Base-by-base conservation (phyloP, 2,113 vertebrate species). In the Corythornis vintsioides region DNA sequence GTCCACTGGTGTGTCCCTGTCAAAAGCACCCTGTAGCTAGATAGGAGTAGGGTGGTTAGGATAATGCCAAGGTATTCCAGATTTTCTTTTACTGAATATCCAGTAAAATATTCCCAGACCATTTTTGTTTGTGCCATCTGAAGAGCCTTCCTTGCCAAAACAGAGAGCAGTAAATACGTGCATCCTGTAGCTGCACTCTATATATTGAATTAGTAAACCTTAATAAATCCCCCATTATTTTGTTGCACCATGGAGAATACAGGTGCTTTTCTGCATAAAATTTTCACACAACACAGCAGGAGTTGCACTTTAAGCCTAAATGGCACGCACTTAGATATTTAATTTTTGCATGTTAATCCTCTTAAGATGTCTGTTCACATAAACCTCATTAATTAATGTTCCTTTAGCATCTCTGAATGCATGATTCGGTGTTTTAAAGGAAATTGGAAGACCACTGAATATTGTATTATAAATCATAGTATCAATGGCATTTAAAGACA, bases 341-440 rank as follows among this genome's bases (percentile, higher is more conserved):
- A 86, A 88, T 89, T 87, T 96, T 94, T 93, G 65, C 61, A 61
- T 22, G 43, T 52, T 96, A 95, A 78, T 93, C 93, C 89, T 92
- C 88, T 82, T 71, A 90, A 95, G 96, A 47, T 80, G 53, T 87
- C 43, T 71, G 70, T 74, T 93, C 93, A 86, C 69, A 90, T 53
- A 95, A 93, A 67, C 53, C 75, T 96, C 12, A n/a, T 92, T 96
- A 94, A 94, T 89, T 95, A 94, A 83, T 73, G 26, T 84, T 88
- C 75, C 69, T 86, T 82, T 70, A 93, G 52, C 65, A 73, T 92
- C 84, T 79, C 59, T 7, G 26, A 79, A 85, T 65, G 50, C n/a
- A 56, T 63, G 91, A 77, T 47, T 81, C 78, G 83, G 57, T 73
- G 63, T 87, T 90, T 93, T 33, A 84, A 88, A 75, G 82, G 72